Conservation (phyloP, 2,113 vertebrate genomes). For the Vimba vimba region DNA sequence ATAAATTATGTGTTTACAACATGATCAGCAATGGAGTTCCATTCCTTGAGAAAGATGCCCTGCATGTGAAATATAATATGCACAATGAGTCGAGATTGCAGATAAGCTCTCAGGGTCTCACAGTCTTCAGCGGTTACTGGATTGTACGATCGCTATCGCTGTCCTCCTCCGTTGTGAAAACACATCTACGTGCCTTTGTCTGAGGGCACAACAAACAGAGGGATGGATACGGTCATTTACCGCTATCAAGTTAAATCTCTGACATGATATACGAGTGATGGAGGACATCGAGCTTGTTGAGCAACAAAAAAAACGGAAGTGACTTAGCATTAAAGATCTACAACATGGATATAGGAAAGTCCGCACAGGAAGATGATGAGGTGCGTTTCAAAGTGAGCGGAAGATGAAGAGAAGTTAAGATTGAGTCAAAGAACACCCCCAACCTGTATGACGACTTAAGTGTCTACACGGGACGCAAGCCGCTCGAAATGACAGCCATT, state of each 20-base stretch:
- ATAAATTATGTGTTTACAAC: neutral
- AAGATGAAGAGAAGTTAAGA: slow-evolving; percentile 23
- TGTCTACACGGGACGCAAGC: too few species aligned
- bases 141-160: neutral
- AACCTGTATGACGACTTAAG: too few species aligned
- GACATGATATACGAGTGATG: slow-evolving; percentile 4
- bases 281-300: neutral
- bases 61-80: neutral
- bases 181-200: slow-evolving; percentile 13
- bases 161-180: slow-evolving; percentile 35
- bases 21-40: neutral
- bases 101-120: slow-evolving; percentile 6
- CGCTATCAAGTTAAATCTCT: neutral
- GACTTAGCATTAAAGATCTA: slow-evolving; percentile 7
- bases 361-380: neutral
- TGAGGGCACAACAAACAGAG: slow-evolving; percentile 50
- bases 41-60: neutral
- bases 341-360: slow-evolving; percentile 18
- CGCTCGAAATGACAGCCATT: too few species aligned
- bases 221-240: slow-evolving; percentile 5
- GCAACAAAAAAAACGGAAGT: slow-evolving; percentile 9
- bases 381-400: neutral
- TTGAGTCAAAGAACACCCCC: slow-evolving; percentile 30
- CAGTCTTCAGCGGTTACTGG: slow-evolving; percentile 2
- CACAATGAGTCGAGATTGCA: neutral